A percentile compares a stretch with the other conserved stretches of the same genome.
phyloP scores from a whole-genome alignment of 2,113 vertebrate genomes.

The Epinephelus cyanopodus region DNA sequence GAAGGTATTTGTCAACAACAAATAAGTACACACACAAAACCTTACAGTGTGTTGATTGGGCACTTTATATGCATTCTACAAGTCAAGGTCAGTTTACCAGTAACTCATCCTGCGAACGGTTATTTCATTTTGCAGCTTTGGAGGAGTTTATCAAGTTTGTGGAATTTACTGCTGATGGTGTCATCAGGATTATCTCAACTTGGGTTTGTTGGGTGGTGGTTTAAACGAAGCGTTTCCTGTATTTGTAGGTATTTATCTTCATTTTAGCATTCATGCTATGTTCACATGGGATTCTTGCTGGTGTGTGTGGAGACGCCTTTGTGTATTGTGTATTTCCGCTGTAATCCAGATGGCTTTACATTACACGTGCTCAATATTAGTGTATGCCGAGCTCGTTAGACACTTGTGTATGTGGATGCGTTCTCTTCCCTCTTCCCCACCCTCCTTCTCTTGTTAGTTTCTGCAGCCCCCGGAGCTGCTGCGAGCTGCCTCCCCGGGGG shows the following conservation, averaged over 20 bases:
- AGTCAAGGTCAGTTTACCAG: too few relatives aligned
- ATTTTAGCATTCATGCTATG: slow-evolving; percentile 10
- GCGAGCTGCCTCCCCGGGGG: slow-evolving; percentile 65
- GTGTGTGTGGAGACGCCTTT: neutral
- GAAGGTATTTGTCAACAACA: too few relatives aligned
- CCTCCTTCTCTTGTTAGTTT: slow-evolving; percentile 60
- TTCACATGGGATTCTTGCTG: neutral
- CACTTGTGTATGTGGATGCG: slow-evolving; percentile 66
- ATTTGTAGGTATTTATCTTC: slow-evolving; percentile 13
- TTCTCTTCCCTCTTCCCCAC: slow-evolving; percentile 16
- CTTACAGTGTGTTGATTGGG: too few relatives aligned
- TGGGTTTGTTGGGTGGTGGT: neutral
- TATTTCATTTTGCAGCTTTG: neutral
- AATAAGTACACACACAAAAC: too few relatives aligned
- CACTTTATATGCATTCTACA: too few relatives aligned
- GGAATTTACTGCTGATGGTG: neutral
- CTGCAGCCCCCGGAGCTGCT: slow-evolving; percentile 63
- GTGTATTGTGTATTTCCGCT: neutral
- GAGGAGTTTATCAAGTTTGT: neutral
- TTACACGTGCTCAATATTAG: slow-evolving; percentile 39
- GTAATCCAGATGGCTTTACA: slow-evolving; percentile 56
- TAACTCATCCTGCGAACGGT: neutral
- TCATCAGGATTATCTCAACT: slow-evolving; percentile 20
- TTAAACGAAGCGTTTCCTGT: slow-evolving; percentile 8
- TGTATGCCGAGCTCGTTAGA: slow-evolving; percentile 68